Percentiles rank a stretch among this genome's conserved stretches.
These are phyloP conservation scores for Mesochorus sp. DNA, from an alignment of 2,888 invertebrate species.

Conservation along the genomic window DNA sequence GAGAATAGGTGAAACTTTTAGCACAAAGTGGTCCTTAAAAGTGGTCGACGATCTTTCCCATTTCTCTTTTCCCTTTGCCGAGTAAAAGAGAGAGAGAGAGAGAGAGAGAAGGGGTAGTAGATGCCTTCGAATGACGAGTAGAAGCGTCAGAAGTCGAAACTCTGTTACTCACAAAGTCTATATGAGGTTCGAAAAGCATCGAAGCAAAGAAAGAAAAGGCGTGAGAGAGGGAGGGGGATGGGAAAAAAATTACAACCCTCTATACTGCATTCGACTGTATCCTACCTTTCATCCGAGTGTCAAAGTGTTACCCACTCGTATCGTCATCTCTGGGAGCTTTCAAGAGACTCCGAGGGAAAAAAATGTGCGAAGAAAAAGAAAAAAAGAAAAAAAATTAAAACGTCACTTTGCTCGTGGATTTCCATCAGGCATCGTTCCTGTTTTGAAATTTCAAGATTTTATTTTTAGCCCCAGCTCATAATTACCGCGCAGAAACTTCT, in stretches of 20 bases:
- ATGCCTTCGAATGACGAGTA: conserved; percentile 64
- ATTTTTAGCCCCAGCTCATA: too few species aligned
- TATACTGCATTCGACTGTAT: conserved; percentile 17
- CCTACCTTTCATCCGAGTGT: conserved; percentile 23
- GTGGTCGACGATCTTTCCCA: conserved; percentile 62
- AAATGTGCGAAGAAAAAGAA: too few species aligned
- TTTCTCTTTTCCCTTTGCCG: conserved; percentile 41
- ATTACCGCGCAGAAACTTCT: too few species aligned
- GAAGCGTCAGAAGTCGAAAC: conserved; percentile 77
- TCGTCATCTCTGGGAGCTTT: too few species aligned
- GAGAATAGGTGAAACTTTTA: conserved; percentile 71
- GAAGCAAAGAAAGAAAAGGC: conserved; percentile 3
- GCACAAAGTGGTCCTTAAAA: conserved; percentile 72
- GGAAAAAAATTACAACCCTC: conserved; percentile 14
- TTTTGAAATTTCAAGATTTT: too few species aligned
- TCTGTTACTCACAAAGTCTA: conserved; percentile 62
- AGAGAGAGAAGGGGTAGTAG: conserved; percentile 43
- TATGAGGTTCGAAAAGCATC: conserved; percentile 52
- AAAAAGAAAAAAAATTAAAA: too few species aligned
- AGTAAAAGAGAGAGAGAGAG: conserved; percentile 47
- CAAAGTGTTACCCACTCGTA: conserved; percentile 43
- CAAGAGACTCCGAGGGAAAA: too few species aligned
- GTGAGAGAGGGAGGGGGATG: conserved; percentile 30
- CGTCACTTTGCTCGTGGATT: too few species aligned
- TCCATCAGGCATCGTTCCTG: too few species aligned